Evolutionary conservation across 1,140 invertebrate species (phyloP), one percentile per base, ranked within the genome.

Genomic region (Cyclina sinensis): DNA sequence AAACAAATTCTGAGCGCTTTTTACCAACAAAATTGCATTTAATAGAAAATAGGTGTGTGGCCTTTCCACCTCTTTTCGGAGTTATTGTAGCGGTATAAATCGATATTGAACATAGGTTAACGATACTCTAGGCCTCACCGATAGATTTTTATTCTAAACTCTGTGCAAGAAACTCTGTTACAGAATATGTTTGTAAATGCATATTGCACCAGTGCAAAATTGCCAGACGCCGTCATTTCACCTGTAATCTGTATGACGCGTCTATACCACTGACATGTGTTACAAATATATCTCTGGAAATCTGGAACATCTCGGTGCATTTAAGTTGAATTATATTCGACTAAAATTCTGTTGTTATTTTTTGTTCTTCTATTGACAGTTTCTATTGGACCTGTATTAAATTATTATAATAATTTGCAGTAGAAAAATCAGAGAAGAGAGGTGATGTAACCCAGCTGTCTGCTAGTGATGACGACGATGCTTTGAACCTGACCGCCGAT

Each of bases 401-500:
- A 57, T 57, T 57, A 18, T n/a, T 18, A 18, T 57, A 11, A 30
- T 35, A 7, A 65, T 65, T 65, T 30, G 18, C n/a, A 21, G 11
- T 35, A 70, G 65, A 70, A 7, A 35, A 37, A 35, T 70, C 35
- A 70, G 65, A 70, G 65, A 70, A 4, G 27, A 11, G 27, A 3
- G 32, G 16, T 4, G 65, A 70, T 70, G 65, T 70, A 14, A 37
- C 65, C 4, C 30, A 30, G 16, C 37, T 37, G 2, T 88, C 62
- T n/a, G 27, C 43, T 11, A 80, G 46, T 30, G 76, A 88, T 12
- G 59, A 68, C 57, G 59, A 79, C 27, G 86, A 73, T 7, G 30
- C 27, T 5, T 5, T 46, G 14, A 80, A 88, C 54, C 76, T 86
- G n/a, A 86, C 88, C 48, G 81, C 88, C 21, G 88, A 92, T 65